Percentiles rank a stretch among this genome's conserved stretches.
These are phyloP conservation scores for Erebia palarica DNA, from an alignment of 2,888 invertebrate species.

Conservation along the genomic window DNA sequence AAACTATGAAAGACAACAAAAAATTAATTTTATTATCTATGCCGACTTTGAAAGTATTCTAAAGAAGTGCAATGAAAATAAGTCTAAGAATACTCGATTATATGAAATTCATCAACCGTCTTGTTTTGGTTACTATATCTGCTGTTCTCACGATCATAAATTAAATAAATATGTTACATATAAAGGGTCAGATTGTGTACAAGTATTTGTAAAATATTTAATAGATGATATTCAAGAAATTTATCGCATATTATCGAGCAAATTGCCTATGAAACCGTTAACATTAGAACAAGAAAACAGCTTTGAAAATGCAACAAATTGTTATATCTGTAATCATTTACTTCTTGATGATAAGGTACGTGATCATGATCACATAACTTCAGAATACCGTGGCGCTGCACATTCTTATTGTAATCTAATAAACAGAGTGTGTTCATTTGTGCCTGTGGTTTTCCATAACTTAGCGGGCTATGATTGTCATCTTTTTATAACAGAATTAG, in stretches of 20 bases:
- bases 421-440: slow-evolving; percentile 19
- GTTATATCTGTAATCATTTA: neutral
- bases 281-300: neutral
- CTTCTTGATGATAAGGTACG: slow-evolving; percentile 4
- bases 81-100: slow-evolving; percentile 22
- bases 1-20: slow-evolving; percentile 39
- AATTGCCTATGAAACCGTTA: neutral
- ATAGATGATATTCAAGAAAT: slow-evolving; percentile 15
- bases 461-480: slow-evolving; percentile 21
- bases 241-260: neutral
- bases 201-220: slow-evolving; percentile 33
- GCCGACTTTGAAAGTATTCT: slow-evolving; percentile 34
- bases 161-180: slow-evolving; percentile 39
- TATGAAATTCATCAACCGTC: slow-evolving; percentile 35
- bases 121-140: slow-evolving; percentile 40
- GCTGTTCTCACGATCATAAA: slow-evolving; percentile 35
- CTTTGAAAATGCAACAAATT: neutral
- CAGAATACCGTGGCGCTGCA: slow-evolving; percentile 17
- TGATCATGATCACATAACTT: slow-evolving; percentile 23
- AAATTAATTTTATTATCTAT: slow-evolving; percentile 38
- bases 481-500: slow-evolving; percentile 22
- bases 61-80: slow-evolving; percentile 14
- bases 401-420: slow-evolving; percentile 22
- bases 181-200: slow-evolving; percentile 28
- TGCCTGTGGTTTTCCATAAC: slow-evolving; percentile 22